Percentiles rank a stretch among this genome's conserved stretches.
These are phyloP conservation scores for Penaeus japonicus DNA, from an alignment of 1,140 invertebrate genomes.

Conservation along the genomic window DNA sequence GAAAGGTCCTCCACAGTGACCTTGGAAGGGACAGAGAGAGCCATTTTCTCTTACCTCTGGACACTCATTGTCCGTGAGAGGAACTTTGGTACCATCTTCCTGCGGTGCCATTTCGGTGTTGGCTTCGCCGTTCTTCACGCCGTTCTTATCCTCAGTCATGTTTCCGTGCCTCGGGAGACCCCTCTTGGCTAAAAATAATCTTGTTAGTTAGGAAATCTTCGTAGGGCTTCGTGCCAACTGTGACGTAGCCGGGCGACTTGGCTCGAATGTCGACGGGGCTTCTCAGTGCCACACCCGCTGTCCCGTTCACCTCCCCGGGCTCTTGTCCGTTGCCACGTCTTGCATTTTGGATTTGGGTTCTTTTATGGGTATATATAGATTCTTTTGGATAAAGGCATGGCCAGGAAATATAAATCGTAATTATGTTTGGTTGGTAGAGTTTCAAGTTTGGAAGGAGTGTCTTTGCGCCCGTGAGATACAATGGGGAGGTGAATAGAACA, in stretches of 20 bases:
- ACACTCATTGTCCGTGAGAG: constrained; percentile 20
- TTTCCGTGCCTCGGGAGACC: not conserved
- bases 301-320: not conserved
- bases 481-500: not conserved
- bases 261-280: not conserved
- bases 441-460: not conserved
- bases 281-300: constrained; percentile 29
- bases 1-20: no score
- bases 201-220: not conserved
- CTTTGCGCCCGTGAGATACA: not conserved
- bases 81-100: constrained; percentile 49
- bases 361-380: not conserved
- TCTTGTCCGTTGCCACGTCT: no score
- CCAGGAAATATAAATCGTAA: not conserved
- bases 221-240: constrained; percentile 46
- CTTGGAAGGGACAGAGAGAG: no score
- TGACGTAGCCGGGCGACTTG: not conserved
- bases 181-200: constrained; percentile 41
- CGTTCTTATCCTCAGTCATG: constrained; percentile 52
- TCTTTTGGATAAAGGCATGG: not conserved
- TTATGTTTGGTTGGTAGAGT: not conserved
- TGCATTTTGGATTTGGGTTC: no score
- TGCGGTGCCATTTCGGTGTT: constrained; percentile 50
- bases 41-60: not conserved
- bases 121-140: constrained; percentile 35